Evolutionary conservation across 2,888 invertebrate genomes (phyloP).

Genomic region (Plebejus melissa): DNA sequence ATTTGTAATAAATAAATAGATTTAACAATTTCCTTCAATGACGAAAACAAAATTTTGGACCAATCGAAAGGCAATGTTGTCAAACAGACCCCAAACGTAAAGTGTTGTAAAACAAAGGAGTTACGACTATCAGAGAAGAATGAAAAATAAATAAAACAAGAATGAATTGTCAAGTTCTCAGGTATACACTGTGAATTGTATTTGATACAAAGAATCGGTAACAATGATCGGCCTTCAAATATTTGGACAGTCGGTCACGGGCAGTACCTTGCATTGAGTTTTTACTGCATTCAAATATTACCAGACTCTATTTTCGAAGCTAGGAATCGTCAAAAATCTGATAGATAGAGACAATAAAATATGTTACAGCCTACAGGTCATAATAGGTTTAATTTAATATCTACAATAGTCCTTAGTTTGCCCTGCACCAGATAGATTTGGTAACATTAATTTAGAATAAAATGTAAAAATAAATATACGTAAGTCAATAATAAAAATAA

Average conservation of each 20-base stretch:
- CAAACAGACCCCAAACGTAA: no score
- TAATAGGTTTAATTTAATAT: no score
- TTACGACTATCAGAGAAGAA: no score
- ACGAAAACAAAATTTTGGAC: no score
- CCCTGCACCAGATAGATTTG: neutral
- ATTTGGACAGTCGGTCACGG: conserved; percentile 47
- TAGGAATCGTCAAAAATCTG: neutral
- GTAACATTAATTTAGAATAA: neutral
- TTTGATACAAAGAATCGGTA: conserved; percentile 17
- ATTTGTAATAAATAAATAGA: no score
- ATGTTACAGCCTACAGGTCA: neutral
- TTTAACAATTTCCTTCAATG: no score
- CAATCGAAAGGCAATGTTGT: no score
- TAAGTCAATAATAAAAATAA: neutral
- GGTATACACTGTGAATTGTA: neutral
- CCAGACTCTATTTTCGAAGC: conserved; percentile 8
- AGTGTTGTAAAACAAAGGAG: no score
- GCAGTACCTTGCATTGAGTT: conserved; percentile 43
- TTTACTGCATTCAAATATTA: conserved; percentile 22
- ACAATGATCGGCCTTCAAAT: conserved; percentile 43
- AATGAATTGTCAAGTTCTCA: conserved; percentile 6
- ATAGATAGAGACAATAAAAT: neutral
- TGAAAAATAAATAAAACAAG: neutral
- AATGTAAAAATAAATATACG: neutral
- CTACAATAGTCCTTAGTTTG: no score